Conservation (phyloP, 37 sponge, comb jelly and placozoan species). For the Diacarnus erythraeanus region DNA sequence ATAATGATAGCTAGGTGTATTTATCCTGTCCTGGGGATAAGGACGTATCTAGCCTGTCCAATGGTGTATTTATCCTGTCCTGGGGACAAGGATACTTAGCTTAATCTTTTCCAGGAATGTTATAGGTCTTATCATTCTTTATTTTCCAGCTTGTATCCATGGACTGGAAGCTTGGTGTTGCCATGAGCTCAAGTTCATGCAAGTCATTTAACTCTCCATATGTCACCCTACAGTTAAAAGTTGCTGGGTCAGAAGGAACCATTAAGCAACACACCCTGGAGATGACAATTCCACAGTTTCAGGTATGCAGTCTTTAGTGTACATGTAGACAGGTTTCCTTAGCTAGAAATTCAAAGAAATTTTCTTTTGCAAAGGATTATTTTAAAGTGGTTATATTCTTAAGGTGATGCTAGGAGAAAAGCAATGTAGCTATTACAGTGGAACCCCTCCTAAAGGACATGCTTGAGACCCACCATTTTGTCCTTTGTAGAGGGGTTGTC, state of each 20-base stretch:
- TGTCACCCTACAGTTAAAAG: slow-evolving; percentile 62
- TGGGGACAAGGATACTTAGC: not conserved
- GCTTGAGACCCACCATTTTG: too few relatives aligned
- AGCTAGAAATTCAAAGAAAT: not conserved
- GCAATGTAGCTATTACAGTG: too few relatives aligned
- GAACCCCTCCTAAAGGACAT: too few relatives aligned
- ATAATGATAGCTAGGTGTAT: too few relatives aligned
- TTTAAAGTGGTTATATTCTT: not conserved
- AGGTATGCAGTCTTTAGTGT: slow-evolving; percentile 61
- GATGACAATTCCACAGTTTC: slow-evolving; percentile 69
- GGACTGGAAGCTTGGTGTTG: slow-evolving; percentile 88
- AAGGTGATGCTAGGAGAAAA: not conserved
- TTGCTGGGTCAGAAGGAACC: slow-evolving; percentile 30
- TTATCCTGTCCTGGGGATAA: too few relatives aligned
- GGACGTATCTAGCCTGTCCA: too few relatives aligned
- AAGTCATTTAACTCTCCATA: slow-evolving; percentile 70
- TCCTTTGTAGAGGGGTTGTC: too few relatives aligned
- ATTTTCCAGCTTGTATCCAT: slow-evolving; percentile 68
- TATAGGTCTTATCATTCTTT: not conserved
- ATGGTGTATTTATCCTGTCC: not conserved
- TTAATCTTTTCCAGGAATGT: not conserved
- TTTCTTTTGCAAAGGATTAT: not conserved
- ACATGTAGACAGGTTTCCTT: not conserved
- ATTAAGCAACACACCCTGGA: slow-evolving; percentile 44
- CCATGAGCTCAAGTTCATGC: slow-evolving; percentile 79